A percentile compares a stretch with the other conserved stretches of the same genome.
phyloP scores from a whole-genome alignment of 2,888 invertebrate species.

The Scotopteryx bipunctaria region DNA sequence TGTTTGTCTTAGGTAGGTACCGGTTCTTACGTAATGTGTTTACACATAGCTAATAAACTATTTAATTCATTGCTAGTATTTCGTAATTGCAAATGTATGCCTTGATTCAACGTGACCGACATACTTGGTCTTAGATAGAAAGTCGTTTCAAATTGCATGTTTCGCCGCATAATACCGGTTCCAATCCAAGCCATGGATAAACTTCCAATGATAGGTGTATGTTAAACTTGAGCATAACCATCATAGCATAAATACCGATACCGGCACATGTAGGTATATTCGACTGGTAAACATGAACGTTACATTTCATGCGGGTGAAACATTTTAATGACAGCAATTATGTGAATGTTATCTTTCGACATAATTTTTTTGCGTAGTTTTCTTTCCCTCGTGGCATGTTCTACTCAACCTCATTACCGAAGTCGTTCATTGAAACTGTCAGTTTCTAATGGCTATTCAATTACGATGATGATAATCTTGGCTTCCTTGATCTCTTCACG shows the following conservation, averaged over 20 bases:
- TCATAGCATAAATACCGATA: slow-evolving; percentile 41
- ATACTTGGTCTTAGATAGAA: slow-evolving; percentile 59
- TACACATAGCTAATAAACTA: slow-evolving; percentile 17
- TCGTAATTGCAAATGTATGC: slow-evolving; percentile 27
- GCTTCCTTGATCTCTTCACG: slow-evolving; percentile 35
- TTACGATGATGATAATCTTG: slow-evolving; percentile 23
- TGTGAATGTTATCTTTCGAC: slow-evolving; percentile 18
- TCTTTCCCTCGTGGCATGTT: not conserved
- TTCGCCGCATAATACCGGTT: slow-evolving; percentile 47
- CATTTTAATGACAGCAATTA: slow-evolving; percentile 42
- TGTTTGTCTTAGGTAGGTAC: slow-evolving; percentile 20
- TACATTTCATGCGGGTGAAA: slow-evolving; percentile 46
- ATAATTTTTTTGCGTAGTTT: slow-evolving; percentile 9
- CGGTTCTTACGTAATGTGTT: slow-evolving; percentile 19
- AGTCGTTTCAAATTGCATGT: slow-evolving; percentile 66
- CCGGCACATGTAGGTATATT: slow-evolving; percentile 7
- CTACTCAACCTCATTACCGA: slow-evolving; percentile 3
- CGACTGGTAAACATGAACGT: slow-evolving; percentile 27
- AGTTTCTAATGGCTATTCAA: slow-evolving; percentile 26
- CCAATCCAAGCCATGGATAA: slow-evolving; percentile 12
- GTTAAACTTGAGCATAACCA: slow-evolving; percentile 54
- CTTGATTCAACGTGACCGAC: slow-evolving; percentile 28
- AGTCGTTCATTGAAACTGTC: not conserved
- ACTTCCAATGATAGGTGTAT: slow-evolving; percentile 36
- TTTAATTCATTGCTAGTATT: slow-evolving; percentile 17